Evolutionary conservation across 2,888 invertebrate genomes (phyloP).

Genomic region (Ptilodon capucinus): DNA sequence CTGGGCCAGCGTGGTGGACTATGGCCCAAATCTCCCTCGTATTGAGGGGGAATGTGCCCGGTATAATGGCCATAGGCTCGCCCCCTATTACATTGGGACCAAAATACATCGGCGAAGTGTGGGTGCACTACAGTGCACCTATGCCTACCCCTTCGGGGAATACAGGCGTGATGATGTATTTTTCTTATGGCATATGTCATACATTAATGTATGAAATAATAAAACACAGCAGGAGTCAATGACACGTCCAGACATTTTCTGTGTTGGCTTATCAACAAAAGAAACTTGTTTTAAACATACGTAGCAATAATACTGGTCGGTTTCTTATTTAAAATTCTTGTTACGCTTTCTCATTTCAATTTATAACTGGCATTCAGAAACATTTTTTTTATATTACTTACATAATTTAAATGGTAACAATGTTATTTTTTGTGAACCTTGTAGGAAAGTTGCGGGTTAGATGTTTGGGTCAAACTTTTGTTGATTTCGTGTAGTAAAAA

Average conservation of each 20-base stretch:
- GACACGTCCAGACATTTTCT: slow-evolving; percentile 58
- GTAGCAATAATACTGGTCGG: slow-evolving; percentile 52
- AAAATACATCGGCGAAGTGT: too few species aligned
- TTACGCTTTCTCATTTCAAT: slow-evolving; percentile 71
- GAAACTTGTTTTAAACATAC: slow-evolving; percentile 69
- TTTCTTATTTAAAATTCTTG: slow-evolving; percentile 63
- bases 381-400: slow-evolving; percentile 37
- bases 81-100: too few species aligned
- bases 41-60: too few species aligned
- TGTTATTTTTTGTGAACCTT: slow-evolving; percentile 18
- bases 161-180: too few species aligned
- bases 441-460: slow-evolving; percentile 11
- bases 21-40: too few species aligned
- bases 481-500: too few species aligned
- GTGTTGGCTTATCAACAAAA: slow-evolving; percentile 70
- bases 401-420: slow-evolving; percentile 40
- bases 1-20: too few species aligned
- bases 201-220: slow-evolving; percentile 27
- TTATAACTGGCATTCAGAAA: slow-evolving; percentile 46
- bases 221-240: slow-evolving; percentile 51
- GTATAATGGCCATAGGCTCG: too few species aligned
- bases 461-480: background rate
- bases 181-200: background rate
- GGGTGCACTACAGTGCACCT: background rate
- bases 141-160: too few species aligned